A percentile compares a stretch with the other conserved stretches of the same genome.
Conservation (phyloP, 2,797 vertebrate species). For the Taeniopygia guttata region DNA sequence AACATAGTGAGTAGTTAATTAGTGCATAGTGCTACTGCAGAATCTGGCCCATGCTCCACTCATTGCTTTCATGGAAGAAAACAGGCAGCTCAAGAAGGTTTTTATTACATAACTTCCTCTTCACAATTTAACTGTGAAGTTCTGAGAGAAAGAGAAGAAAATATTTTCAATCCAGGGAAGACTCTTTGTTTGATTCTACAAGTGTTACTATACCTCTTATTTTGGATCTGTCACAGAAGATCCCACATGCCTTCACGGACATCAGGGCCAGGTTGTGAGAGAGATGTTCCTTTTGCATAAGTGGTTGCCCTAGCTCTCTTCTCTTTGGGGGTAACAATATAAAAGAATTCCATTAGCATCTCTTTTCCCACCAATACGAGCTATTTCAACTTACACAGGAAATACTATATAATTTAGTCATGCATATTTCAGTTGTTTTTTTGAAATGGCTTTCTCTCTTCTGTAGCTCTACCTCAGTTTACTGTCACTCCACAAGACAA, state of each 20-base stretch:
- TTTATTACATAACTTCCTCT: neutral
- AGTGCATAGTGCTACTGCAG: neutral
- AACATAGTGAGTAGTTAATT: neutral
- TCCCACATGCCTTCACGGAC: neutral
- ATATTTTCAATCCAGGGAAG: neutral
- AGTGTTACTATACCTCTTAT: neutral
- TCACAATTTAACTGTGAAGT: neutral
- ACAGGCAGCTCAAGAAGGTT: neutral
- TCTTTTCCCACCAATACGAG: neutral
- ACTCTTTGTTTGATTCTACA: neutral
- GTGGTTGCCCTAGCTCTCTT: neutral
- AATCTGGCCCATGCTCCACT: neutral
- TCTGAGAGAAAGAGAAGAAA: neutral
- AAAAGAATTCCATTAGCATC: neutral
- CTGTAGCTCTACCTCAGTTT: conserved; percentile 89
- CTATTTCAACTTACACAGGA: neutral
- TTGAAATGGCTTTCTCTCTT: neutral
- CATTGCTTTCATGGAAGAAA: neutral
- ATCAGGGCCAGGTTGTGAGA: neutral
- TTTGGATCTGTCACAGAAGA: neutral
- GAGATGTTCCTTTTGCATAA: neutral
- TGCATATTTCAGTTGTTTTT: neutral
- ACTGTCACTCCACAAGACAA: conserved; percentile 91
- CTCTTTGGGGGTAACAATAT: neutral
- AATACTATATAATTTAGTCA: neutral